Percentiles rank a stretch among this genome's conserved stretches.
Conservation (phyloP, 2,113 vertebrate species). For the Gopherus evgoodei region DNA sequence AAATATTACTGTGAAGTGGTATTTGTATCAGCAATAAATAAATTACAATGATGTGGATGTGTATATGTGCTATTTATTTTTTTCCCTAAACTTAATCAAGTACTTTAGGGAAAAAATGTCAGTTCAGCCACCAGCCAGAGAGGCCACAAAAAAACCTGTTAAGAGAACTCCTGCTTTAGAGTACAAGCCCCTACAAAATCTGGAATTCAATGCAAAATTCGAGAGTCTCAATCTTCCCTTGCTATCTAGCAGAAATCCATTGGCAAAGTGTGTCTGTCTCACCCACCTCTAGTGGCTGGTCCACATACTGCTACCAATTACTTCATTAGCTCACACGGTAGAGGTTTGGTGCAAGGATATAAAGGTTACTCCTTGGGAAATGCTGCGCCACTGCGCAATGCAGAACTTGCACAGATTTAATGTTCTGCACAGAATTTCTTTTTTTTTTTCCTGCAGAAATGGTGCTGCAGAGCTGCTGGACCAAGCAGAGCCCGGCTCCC, state of each 20-base stretch:
- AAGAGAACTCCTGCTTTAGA: no score
- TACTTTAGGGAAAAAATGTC: no score
- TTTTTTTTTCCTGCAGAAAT: not conserved
- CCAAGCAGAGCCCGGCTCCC: not conserved
- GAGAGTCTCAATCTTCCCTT: not conserved
- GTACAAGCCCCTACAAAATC: not conserved
- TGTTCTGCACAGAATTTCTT: not conserved
- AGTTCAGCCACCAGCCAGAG: no score
- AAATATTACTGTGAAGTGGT: no score
- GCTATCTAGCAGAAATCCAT: not conserved
- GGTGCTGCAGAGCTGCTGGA: not conserved
- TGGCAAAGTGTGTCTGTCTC: not conserved
- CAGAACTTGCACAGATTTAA: not conserved
- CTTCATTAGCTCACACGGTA: not conserved
- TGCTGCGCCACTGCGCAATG: no score
- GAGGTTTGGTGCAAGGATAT: not conserved
- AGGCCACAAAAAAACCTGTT: no score
- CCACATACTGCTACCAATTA: not conserved
- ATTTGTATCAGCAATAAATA: no score
- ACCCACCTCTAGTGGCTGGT: not conserved
- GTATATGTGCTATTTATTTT: no score
- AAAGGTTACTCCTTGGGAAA: not conserved
- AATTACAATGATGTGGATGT: no score
- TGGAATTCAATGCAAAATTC: not conserved
- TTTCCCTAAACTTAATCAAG: no score